Base-by-base conservation (phyloP, 2,888 invertebrate species). In the Campaea margaritaria region DNA sequence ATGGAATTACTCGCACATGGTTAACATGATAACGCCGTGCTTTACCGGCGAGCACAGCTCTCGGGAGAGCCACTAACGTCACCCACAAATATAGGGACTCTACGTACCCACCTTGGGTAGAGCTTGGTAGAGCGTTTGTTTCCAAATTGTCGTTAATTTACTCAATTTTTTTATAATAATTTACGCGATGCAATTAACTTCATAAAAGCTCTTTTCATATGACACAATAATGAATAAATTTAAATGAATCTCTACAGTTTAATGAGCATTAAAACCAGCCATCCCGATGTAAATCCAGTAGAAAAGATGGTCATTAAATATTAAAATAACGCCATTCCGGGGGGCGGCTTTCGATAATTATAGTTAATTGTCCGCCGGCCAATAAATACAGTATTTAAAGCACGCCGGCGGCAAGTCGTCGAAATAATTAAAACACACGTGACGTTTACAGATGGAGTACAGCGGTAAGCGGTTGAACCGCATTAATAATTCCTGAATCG, bases 401-500 rank as follows among this genome's bases (percentile, higher is more conserved):
- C 46, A 41, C 42, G 39, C 46, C 21, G 49, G 43, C 45, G 44
- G 61, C 47, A 56, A 57, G 45, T 58, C 55, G 28, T 31, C 50
- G 56, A 59, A 69, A 69, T 67, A 70, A 70, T 70, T 62, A 48
- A 65, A 61, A 61, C 52, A 64, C 47, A 56, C 21, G 21, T 53
- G 48, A 45, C n/a, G 42, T 60, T 52, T 56, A 63, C 51, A 59
- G 54, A 48, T 45, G 45, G 51, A 51, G 53, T 50, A 65, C 52
- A 28, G 31, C 41, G 50, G 34, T 52, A 57, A 55, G 53, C 41
- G 53, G 59, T 41, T 49, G 41, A 46, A 58, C 38, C 51, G 48
- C 21, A 68, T 73, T 68, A 71, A 71, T 74, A 71, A 75, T 72
- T 70, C 63, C 38, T 48, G 58, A 72, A 73, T 70, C 70, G 64